phyloP scores from a whole-genome alignment of 2,113 vertebrate species.

The Tauraco erythrolophus region DNA sequence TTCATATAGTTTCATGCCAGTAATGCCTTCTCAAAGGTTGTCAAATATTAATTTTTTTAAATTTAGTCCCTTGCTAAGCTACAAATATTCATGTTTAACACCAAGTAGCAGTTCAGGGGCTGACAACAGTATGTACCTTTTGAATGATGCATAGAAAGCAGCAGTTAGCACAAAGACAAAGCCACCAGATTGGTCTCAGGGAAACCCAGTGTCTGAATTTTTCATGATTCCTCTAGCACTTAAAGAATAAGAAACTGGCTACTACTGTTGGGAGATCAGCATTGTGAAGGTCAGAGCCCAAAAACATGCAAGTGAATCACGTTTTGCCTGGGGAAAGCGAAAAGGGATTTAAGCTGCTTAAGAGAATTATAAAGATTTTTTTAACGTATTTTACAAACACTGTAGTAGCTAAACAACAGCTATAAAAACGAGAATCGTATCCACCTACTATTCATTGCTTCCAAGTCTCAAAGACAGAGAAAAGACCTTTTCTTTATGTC shows the following conservation, averaged over 20 bases:
- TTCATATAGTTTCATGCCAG: constrained; percentile 72
- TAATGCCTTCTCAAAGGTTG: constrained; percentile 81
- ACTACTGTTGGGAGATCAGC: constrained; percentile 81
- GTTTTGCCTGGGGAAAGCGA: constrained; percentile 81
- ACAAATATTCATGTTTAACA: constrained; percentile 90
- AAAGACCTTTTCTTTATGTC: constrained; percentile 62
- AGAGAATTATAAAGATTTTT: constrained; percentile 74
- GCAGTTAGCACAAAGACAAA: constrained; percentile 91
- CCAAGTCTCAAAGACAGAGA: constrained; percentile 52
- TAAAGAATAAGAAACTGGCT: constrained; percentile 92
- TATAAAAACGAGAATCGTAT: constrained; percentile 41
- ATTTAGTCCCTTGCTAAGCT: constrained; percentile 86
- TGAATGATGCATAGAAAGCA: constrained; percentile 88
- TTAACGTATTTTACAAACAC: constrained; percentile 76
- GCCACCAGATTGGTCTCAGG: constrained; percentile 94
- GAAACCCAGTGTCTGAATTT: constrained; percentile 93
- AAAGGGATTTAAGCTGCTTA: constrained; percentile 80
- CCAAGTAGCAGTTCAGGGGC: constrained; percentile 85
- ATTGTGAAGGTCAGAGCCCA: constrained; percentile 85
- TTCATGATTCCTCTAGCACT: constrained; percentile 97
- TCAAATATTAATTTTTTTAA: constrained; percentile 88
- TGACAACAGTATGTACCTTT: constrained; percentile 86
- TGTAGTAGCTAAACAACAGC: constrained; percentile 65
- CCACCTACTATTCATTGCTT: constrained; percentile 35
- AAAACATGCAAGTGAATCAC: constrained; percentile 80